These are phyloP conservation scores for Drosophila rhopaloa DNA, from an alignment of 1,140 invertebrate genomes.

Conservation along the genomic window DNA sequence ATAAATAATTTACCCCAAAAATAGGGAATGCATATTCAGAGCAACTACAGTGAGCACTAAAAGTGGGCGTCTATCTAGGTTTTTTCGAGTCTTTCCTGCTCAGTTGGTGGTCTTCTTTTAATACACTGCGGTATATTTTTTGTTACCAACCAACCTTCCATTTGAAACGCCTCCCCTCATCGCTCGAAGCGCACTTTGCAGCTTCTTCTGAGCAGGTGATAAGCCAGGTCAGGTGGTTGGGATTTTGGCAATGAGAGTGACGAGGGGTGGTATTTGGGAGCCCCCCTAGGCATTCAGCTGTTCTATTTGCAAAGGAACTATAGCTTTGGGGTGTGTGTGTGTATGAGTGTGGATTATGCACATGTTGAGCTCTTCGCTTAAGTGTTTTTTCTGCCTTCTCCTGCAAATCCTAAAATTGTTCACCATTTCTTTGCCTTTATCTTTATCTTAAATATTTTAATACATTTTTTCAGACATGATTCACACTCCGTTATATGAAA, in stretches of 20 bases:
- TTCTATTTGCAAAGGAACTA: slow-evolving; percentile 57
- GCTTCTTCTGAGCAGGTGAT: slow-evolving; percentile 55
- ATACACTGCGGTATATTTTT: slow-evolving; percentile 70
- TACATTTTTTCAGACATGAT: slow-evolving; percentile 64
- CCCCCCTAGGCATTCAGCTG: slow-evolving; percentile 40
- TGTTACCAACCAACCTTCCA: slow-evolving; percentile 17
- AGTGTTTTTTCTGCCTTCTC: slow-evolving; percentile 27
- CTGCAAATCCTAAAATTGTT: slow-evolving; percentile 21
- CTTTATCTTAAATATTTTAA: slow-evolving; percentile 53
- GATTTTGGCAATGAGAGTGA: slow-evolving; percentile 37
- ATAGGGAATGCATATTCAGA: neutral
- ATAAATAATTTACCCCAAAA: neutral
- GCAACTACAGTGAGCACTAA: slow-evolving; percentile 47
- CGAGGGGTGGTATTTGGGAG: slow-evolving; percentile 1
- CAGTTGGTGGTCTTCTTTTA: slow-evolving; percentile 68
- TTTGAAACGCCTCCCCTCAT: slow-evolving; percentile 8
- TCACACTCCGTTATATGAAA: slow-evolving; percentile 44
- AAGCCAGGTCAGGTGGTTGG: slow-evolving; percentile 57
- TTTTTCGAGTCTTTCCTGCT: slow-evolving; percentile 33
- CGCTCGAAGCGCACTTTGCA: slow-evolving; percentile 65
- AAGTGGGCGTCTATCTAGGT: slow-evolving; percentile 47
- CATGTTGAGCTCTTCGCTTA: slow-evolving; percentile 62
- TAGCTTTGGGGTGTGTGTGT: slow-evolving; percentile 19
- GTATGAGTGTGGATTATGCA: slow-evolving; percentile 58
- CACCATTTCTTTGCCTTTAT: slow-evolving; percentile 1